These are phyloP conservation scores for Drosophila pseudoobscura DNA, from an alignment of 1,140 invertebrate species.

Conservation along the genomic window DNA sequence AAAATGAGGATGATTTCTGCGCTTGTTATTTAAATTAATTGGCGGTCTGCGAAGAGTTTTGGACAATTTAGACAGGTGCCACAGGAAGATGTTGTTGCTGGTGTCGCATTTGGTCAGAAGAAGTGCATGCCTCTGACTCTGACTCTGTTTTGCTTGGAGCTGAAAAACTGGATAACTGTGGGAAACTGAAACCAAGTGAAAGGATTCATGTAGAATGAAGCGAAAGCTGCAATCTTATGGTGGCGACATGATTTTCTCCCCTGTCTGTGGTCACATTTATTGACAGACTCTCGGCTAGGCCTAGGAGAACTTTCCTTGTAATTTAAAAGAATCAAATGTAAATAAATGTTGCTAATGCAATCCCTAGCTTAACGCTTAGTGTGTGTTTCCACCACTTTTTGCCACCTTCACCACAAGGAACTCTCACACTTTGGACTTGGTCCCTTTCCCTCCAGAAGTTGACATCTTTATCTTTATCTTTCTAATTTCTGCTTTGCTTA, in stretches of 20 bases:
- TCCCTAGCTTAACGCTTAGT: neutral
- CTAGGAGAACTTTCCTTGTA: no score
- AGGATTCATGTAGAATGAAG: no score
- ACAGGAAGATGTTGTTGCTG: slow-evolving; percentile 16
- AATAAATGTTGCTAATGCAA: no score
- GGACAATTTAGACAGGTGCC: slow-evolving; percentile 13
- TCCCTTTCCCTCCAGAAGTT: neutral
- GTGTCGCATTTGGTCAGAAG: slow-evolving; percentile 12
- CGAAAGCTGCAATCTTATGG: no score
- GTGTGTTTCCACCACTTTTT: slow-evolving; percentile 2
- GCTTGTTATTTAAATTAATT: slow-evolving; percentile 52
- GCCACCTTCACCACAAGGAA: slow-evolving; percentile 10
- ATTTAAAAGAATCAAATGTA: no score
- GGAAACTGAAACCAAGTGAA: neutral
- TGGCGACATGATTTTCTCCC: no score
- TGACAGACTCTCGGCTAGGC: no score
- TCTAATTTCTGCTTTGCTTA: slow-evolving; percentile 13
- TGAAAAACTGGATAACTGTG: neutral
- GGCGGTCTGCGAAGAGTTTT: slow-evolving; percentile 1
- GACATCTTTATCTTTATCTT: slow-evolving; percentile 16
- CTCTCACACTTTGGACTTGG: slow-evolving; percentile 33
- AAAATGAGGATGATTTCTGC: slow-evolving; percentile 1
- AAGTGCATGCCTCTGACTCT: neutral
- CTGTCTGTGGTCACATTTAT: no score
- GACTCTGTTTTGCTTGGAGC: no score